Base-by-base conservation (phyloP, 2,888 invertebrate genomes). In the Amiota minor region DNA sequence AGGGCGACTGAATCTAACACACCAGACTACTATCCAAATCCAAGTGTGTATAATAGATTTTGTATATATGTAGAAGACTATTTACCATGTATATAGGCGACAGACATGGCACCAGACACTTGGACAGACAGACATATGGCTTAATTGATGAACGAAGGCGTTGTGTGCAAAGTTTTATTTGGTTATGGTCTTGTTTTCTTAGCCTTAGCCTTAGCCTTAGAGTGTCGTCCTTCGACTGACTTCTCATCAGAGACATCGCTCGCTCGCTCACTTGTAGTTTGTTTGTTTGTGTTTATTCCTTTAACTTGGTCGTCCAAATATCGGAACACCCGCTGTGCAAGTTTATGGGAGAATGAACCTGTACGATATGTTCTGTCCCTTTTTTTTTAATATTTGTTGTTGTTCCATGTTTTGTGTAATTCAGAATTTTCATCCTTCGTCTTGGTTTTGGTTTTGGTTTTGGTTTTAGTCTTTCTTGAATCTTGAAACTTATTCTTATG, bases 331-430 rank as follows among this genome's bases (percentile, higher is more conserved):
- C 85, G 88, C 88, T 88, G 88, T 78, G 88, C 80, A 80, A 81
- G 85, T 81, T 87, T 88, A 87, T 88, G 88, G 87, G 87, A 84
- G 86, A 88, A 84, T 87, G 87, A 88, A 88, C 88, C 88, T 88
- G 88, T 86, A 85, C 80, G 75, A 74, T 47, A 65, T 65, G 47
- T 50, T 69, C 45, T 53, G 55, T 23, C 53, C 69, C 35, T 50
- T 23, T 53, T 55, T 53, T 65, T 46, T 46, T 2, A n/a, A 67
- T 45, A 20, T 8, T 20, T 49, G 46, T 49, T 67, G 67, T 18
- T 50, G 14, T 64, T 35, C 18, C n/a, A 23, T 18, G 16, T 18
- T 49, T 12, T 20, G 12, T 45, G 35, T 14, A n/a, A 8, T 71
- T 73, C 71, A 68, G 74, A 71, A 65, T 62, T 72, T 59, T 73